These are phyloP conservation scores for Prunella fulvescens DNA, from an alignment of 2,113 vertebrate species.

Conservation along the genomic window DNA sequence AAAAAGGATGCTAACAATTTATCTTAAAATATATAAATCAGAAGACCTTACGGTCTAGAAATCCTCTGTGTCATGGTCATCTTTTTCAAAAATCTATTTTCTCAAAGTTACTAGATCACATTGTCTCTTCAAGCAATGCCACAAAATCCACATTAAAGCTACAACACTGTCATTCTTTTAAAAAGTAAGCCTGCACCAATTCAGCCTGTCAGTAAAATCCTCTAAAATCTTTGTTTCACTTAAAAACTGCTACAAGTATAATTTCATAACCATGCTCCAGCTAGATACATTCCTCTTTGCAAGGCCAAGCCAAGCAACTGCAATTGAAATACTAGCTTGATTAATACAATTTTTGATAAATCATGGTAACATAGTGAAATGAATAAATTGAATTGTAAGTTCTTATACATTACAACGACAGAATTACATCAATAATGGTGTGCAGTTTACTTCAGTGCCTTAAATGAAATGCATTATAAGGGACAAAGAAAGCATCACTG, in stretches of 20 bases:
- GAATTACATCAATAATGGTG: background rate
- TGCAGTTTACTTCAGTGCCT: background rate
- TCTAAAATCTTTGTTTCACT: background rate
- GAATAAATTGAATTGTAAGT: slow-evolving; percentile 36
- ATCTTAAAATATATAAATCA: background rate
- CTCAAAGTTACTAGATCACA: background rate
- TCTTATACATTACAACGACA: background rate
- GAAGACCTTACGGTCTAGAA: background rate
- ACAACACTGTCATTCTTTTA: background rate
- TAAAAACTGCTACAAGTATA: background rate
- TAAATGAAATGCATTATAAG: background rate
- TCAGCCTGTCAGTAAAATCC: background rate
- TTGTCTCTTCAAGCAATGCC: background rate
- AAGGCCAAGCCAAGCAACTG: slow-evolving; percentile 5
- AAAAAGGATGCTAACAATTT: background rate
- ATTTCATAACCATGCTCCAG: background rate
- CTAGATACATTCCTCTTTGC: background rate
- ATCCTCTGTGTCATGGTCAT: background rate
- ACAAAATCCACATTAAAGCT: background rate
- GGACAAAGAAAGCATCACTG: background rate
- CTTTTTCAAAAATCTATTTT: background rate
- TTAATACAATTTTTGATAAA: slow-evolving; percentile 30
- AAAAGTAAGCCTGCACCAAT: background rate
- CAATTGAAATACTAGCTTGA: slow-evolving; percentile 23
- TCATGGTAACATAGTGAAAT: slow-evolving; percentile 25